Percentiles rank a stretch among this genome's conserved stretches.
phyloP scores from a whole-genome alignment of 2,888 invertebrate species.

The Apodemia mormo region DNA sequence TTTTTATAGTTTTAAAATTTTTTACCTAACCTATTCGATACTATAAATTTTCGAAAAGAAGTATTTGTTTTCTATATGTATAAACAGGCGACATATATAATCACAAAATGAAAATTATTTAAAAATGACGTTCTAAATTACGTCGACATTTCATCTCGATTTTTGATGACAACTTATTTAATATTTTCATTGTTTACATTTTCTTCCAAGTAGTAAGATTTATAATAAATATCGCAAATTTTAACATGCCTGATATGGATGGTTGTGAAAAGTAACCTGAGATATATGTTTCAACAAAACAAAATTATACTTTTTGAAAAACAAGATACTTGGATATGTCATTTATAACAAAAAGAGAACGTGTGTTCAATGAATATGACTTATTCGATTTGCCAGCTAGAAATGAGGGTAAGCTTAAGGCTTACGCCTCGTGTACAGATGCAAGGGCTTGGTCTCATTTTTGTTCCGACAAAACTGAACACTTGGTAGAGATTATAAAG shows the following conservation, averaged over 20 bases:
- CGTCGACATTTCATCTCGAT: conserved; percentile 60
- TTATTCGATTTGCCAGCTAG: conserved; percentile 66
- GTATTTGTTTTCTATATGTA: not conserved
- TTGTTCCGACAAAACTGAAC: conserved; percentile 78
- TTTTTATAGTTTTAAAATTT: conserved; percentile 4
- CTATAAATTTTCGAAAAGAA: too few species aligned
- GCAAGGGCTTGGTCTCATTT: conserved; percentile 81
- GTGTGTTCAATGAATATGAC: conserved; percentile 73
- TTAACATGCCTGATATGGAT: conserved; percentile 65
- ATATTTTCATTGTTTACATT: conserved; percentile 66
- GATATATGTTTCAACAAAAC: conserved; percentile 46
- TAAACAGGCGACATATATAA: conserved; percentile 15
- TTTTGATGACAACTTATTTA: conserved; percentile 68
- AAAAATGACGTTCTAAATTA: conserved; percentile 63
- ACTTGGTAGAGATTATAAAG: conserved; percentile 79
- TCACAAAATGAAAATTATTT: conserved; percentile 40
- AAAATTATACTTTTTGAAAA: conserved; percentile 52
- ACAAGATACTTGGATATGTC: conserved; percentile 59
- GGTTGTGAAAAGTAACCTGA: conserved; percentile 55
- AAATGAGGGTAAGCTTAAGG: conserved; percentile 80
- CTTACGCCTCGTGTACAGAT: conserved; percentile 80
- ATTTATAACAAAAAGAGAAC: conserved; percentile 75
- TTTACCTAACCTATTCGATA: conserved; percentile 28
- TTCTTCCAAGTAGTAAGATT: conserved; percentile 46
- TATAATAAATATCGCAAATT: conserved; percentile 53